Evolutionary conservation across 2,113 vertebrate genomes (phyloP).

Genomic region (Rhabdomys dilectus): DNA sequence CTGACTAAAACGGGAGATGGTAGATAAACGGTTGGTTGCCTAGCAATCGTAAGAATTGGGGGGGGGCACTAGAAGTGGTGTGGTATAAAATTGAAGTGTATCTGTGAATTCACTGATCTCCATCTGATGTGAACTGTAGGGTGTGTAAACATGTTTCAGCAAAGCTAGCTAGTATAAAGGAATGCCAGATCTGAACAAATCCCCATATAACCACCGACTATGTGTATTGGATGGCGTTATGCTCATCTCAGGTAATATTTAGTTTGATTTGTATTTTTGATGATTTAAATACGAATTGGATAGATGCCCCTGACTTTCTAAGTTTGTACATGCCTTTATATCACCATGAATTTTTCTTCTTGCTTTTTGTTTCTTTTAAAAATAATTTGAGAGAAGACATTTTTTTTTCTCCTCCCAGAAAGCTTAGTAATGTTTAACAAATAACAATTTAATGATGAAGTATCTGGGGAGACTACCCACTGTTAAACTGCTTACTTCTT

Average conservation of each 20-base stretch:
- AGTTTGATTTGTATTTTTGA: neutral
- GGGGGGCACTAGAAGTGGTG: too few relatives aligned
- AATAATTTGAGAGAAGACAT: neutral
- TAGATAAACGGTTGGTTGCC: neutral
- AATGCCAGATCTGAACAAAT: neutral
- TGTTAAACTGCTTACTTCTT: neutral
- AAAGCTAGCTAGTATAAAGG: neutral
- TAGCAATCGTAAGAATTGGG: neutral
- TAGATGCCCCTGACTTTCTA: neutral
- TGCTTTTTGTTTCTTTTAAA: neutral
- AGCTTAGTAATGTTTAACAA: neutral
- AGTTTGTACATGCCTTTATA: neutral
- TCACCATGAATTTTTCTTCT: neutral
- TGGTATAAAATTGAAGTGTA: neutral
- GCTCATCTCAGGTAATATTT: neutral
- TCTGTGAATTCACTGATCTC: neutral
- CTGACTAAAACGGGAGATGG: neutral
- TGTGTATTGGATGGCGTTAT: neutral
- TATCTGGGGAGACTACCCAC: neutral
- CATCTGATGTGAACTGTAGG: neutral
- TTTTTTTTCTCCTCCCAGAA: neutral
- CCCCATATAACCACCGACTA: neutral
- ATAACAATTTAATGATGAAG: neutral
- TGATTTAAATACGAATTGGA: neutral
- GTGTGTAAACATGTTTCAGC: neutral